Percentiles rank a stretch among this genome's conserved stretches.
Evolutionary conservation across 2,113 vertebrate genomes (phyloP).

Genomic region (Pseudopipra pipra): DNA sequence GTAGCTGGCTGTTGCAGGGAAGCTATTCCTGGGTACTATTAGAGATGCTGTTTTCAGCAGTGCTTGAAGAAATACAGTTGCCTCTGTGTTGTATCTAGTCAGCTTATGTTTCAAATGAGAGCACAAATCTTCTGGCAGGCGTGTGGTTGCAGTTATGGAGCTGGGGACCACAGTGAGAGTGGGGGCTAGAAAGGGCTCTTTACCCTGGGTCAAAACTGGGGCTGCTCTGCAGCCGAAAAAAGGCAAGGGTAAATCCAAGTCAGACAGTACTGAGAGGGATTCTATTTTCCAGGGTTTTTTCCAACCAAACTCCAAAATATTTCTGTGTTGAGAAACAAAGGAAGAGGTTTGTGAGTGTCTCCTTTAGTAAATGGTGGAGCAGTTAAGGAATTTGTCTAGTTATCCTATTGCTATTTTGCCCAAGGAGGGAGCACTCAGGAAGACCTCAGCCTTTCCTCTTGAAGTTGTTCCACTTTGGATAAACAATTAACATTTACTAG

Average conservation of each 20-base stretch:
- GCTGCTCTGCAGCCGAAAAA: not conserved
- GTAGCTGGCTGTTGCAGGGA: not conserved
- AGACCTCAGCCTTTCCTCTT: not conserved
- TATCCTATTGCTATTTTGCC: not conserved
- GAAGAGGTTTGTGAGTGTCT: not conserved
- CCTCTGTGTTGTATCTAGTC: not conserved
- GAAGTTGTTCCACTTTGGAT: not conserved
- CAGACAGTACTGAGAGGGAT: not conserved
- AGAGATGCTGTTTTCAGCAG: not conserved
- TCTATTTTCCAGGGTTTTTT: not conserved
- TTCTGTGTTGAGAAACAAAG: not conserved
- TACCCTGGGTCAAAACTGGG: not conserved
- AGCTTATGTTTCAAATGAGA: not conserved
- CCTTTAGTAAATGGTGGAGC: not conserved
- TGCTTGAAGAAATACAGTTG: rapidly evolving
- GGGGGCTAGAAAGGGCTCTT: not conserved
- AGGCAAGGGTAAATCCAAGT: not conserved
- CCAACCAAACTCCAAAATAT: not conserved
- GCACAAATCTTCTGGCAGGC: not conserved
- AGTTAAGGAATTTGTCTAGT: not conserved
- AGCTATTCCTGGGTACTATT: not conserved
- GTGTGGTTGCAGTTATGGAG: not conserved
- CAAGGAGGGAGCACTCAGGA: not conserved
- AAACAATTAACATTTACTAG: constrained; percentile 29
- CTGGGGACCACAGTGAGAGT: not conserved